A percentile compares a stretch with the other conserved stretches of the same genome.
Evolutionary conservation across 37 sponge, comb jelly and placozoan species (phyloP).

Genomic region (Ephydatia muelleri): DNA sequence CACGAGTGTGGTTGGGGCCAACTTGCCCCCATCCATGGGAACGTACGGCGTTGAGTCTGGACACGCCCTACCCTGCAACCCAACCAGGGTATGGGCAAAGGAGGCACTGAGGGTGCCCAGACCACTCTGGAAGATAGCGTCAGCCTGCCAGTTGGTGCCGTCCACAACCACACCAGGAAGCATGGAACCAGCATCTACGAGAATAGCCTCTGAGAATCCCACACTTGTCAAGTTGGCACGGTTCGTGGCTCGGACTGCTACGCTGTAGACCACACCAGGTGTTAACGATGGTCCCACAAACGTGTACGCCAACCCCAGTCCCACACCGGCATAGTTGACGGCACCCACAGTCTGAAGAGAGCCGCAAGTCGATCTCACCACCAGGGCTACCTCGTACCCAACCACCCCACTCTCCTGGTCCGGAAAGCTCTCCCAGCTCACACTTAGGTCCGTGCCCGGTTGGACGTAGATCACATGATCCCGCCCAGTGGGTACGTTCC

Average conservation of each 20-base stretch:
- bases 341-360: not conserved
- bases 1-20: conserved; percentile 14
- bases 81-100: conserved; percentile 49
- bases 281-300: conserved; percentile 20
- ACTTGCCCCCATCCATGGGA: conserved; percentile 43
- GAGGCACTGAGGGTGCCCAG: conserved; percentile 47
- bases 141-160: conserved; percentile 71
- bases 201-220: conserved; percentile 50
- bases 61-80: conserved; percentile 44
- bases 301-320: not conserved
- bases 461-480: conserved; percentile 38
- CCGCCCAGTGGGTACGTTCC: not conserved
- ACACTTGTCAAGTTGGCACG: conserved; percentile 42
- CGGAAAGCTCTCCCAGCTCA: conserved; percentile 55
- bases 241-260: conserved; percentile 55
- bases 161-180: conserved; percentile 70
- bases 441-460: conserved; percentile 4
- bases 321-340: conserved; percentile 1
- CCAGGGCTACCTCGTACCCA: conserved; percentile 59
- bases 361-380: conserved; percentile 36
- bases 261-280: conserved; percentile 42
- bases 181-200: conserved; percentile 21
- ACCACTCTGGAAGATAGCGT: conserved; percentile 67
- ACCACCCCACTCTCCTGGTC: conserved; percentile 72
- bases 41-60: conserved; percentile 21